These are phyloP conservation scores for Cecropterus lyciades DNA, from an alignment of 1,140 invertebrate species.

Conservation along the genomic window DNA sequence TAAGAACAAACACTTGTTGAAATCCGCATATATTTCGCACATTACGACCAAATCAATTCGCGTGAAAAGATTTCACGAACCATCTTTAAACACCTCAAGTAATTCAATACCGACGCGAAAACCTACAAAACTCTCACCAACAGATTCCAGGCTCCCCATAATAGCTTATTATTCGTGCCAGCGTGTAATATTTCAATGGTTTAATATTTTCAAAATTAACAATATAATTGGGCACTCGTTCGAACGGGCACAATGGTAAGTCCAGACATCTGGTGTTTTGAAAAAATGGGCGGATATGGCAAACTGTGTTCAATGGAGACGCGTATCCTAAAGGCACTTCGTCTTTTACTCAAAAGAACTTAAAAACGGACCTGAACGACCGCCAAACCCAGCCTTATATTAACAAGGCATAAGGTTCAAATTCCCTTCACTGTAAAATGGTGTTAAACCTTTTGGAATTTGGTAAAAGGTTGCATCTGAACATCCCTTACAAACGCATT, in stretches of 20 bases:
- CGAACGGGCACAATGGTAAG: slow-evolving; percentile 67
- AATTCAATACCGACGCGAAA: slow-evolving; percentile 27
- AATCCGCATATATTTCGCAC: too few relatives aligned
- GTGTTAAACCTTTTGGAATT: slow-evolving; percentile 41
- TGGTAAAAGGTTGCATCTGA: slow-evolving; percentile 70
- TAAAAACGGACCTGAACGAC: slow-evolving; percentile 30
- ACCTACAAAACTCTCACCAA: slow-evolving; percentile 35
- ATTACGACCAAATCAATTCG: too few relatives aligned
- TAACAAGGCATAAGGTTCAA: slow-evolving; percentile 36
- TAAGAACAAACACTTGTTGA: too few relatives aligned
- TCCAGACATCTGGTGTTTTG: slow-evolving; percentile 75
- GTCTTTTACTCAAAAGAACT: slow-evolving; percentile 14
- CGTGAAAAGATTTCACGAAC: background rate
- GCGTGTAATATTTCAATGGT: slow-evolving; percentile 79
- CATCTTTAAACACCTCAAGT: slow-evolving; percentile 17
- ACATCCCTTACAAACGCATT: slow-evolving; percentile 80
- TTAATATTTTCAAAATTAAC: slow-evolving; percentile 82
- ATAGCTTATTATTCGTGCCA: slow-evolving; percentile 77
- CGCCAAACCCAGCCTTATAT: slow-evolving; percentile 41
- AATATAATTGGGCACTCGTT: slow-evolving; percentile 81
- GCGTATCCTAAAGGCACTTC: slow-evolving; percentile 67
- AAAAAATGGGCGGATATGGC: slow-evolving; percentile 81
- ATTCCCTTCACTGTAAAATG: slow-evolving; percentile 18
- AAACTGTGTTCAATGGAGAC: slow-evolving; percentile 73
- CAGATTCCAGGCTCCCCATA: slow-evolving; percentile 45